Base-by-base conservation (phyloP, 2,113 vertebrate species). In the Catharus minimus region DNA sequence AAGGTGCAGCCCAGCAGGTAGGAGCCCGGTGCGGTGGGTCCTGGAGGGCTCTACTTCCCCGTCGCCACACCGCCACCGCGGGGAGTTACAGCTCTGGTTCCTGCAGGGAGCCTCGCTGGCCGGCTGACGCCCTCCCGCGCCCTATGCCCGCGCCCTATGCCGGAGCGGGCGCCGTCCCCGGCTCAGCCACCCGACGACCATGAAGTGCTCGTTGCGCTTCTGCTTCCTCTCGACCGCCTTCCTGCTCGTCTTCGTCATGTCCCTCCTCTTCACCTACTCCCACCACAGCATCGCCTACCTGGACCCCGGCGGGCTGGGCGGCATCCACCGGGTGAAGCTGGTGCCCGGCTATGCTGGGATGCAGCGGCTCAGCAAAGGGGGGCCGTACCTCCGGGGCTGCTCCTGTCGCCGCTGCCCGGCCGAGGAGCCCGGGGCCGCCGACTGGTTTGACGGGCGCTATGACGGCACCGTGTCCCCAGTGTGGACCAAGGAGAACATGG, bases 361-460 rank as follows among this genome's bases (percentile, higher is more conserved):
- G 13, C 98, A 98, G 90, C 98, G 93, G 60, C 96, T 97, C 77
- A 96, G 97, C 52, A 94, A 97, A 13, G 97, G 97, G 41, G 86
- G 95, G 9, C 81, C 72, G 1, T 92, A 96, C 4, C 96, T 97
- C 77, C 98, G 97, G 95, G 98, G 98, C 14, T 99, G 99, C 5
- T 77, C 97, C 80, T 99, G 99, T 88, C 94, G 55, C 15, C 98
- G 92, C 86, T 99, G 99, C 47, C 97, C 98, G 0, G n/a, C 77
- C 38, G 98, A 98, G 1, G 98, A 99, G 23, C 71, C 98, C 0
- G 97, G 98, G 0, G 86, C 98, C 13, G 98, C 98, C 0, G 97
- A 98, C 15, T 99, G 99, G 99, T 99, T 99, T 9, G 98, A 99
- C 24, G 98, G 98, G 90, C 99, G 98, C 97, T 99, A 98, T 3